phyloP scores from a whole-genome alignment of 2,113 vertebrate genomes.

The Triplophysa siluroides region DNA sequence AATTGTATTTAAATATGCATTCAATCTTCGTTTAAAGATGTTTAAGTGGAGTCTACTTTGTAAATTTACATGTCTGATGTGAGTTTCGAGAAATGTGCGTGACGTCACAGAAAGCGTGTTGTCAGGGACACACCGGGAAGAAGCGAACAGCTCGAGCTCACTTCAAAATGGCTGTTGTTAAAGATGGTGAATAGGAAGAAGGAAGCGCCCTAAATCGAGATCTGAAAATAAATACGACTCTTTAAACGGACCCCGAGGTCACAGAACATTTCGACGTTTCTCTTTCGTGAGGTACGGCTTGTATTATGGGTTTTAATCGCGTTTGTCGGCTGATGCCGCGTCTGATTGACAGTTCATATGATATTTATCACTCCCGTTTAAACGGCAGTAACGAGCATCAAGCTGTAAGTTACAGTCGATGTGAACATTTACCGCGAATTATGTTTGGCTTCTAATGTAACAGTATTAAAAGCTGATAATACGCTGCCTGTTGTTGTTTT shows the following conservation, averaged over 20 bases:
- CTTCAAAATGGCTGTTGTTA: constrained; percentile 57
- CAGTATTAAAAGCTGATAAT: background rate
- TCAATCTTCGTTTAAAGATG: too few species aligned
- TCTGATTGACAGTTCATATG: constrained; percentile 33
- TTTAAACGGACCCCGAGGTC: background rate
- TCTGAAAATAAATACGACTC: background rate
- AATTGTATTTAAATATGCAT: too few species aligned
- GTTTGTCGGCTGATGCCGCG: constrained; percentile 10
- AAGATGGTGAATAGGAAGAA: constrained; percentile 51
- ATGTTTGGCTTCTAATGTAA: background rate
- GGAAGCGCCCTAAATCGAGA: background rate
- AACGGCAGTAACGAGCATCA: background rate
- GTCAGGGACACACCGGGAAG: constrained; percentile 29
- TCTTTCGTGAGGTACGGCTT: constrained; percentile 37
- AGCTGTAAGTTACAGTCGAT: background rate
- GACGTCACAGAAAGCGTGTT: constrained; percentile 25
- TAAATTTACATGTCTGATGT: too few species aligned
- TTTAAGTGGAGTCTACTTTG: too few species aligned
- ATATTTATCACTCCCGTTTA: background rate
- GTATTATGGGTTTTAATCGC: background rate
- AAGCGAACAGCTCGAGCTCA: background rate
- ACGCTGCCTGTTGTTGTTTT: background rate
- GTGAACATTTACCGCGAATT: background rate
- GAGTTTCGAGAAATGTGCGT: background rate
- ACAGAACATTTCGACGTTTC: background rate